Conservation (phyloP, 1,140 invertebrate genomes). For the Sitodiplosis mosellana region DNA sequence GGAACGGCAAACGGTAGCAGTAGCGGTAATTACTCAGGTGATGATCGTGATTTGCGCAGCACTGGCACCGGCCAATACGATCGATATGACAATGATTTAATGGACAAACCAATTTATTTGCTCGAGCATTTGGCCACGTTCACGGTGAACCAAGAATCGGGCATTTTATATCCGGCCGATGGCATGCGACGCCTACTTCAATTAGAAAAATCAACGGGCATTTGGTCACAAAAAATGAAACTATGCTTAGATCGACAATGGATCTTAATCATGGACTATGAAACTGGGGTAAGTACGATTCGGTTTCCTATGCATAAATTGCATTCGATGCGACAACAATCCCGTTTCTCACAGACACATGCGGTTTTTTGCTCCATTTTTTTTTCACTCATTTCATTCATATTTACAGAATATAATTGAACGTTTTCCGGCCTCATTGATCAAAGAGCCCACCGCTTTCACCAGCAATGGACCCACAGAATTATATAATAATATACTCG, state of each 20-base stretch:
- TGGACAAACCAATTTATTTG: constrained; percentile 58
- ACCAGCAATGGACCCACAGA: constrained; percentile 92
- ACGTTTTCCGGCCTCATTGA: constrained; percentile 76
- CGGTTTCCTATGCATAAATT: constrained; percentile 8
- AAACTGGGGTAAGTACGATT: constrained; percentile 87
- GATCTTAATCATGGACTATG: constrained; percentile 90
- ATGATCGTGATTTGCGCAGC: constrained; percentile 15
- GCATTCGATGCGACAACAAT: not conserved
- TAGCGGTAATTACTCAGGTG: constrained; percentile 17
- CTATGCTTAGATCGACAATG: constrained; percentile 71
- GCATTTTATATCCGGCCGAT: constrained; percentile 75
- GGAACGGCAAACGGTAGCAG: not conserved
- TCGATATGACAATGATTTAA: constrained; percentile 14
- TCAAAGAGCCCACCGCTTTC: constrained; percentile 90
- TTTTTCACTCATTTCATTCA: constrained; percentile 4
- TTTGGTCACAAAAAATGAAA: constrained; percentile 98
- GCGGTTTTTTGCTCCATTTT: not conserved
- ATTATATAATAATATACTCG: constrained; percentile 95
- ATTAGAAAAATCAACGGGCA: constrained; percentile 84
- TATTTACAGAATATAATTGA: constrained; percentile 80
- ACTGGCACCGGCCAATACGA: constrained; percentile 13
- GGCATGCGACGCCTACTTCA: constrained; percentile 89
- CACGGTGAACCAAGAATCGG: constrained; percentile 74
- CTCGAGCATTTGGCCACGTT: constrained; percentile 97
- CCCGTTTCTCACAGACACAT: too few relatives aligned